Evolutionary conservation across 2,888 invertebrate species (phyloP).

Genomic region (Tromatobia lineatoria): DNA sequence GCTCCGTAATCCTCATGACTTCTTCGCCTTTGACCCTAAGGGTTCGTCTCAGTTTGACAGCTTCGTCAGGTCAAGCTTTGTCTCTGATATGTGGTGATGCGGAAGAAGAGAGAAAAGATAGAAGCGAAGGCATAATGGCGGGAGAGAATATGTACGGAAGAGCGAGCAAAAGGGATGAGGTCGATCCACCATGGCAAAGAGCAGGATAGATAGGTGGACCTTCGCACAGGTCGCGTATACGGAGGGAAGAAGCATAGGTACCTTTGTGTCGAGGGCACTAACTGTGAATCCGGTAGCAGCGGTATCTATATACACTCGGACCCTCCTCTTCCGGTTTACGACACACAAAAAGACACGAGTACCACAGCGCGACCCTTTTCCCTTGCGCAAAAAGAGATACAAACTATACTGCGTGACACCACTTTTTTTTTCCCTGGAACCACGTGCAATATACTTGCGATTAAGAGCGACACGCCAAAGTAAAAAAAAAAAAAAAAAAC

Average conservation of each 20-base stretch:
- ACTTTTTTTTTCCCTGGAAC: slow-evolving; percentile 42
- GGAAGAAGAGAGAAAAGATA: slow-evolving; percentile 53
- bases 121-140: slow-evolving; percentile 38
- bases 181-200: slow-evolving; percentile 29
- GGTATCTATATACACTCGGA: slow-evolving; percentile 32
- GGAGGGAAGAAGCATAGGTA: slow-evolving; percentile 57
- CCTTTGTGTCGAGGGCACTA: slow-evolving; percentile 78
- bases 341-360: slow-evolving; percentile 71
- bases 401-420: slow-evolving; percentile 7
- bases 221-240: slow-evolving; percentile 33
- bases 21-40: slow-evolving; percentile 35
- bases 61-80: slow-evolving; percentile 34
- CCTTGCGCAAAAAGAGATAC: slow-evolving; percentile 18
- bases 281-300: slow-evolving; percentile 80
- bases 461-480: neutral
- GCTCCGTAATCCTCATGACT: neutral
- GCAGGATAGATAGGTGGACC: slow-evolving; percentile 32
- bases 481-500: too few relatives aligned
- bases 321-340: slow-evolving; percentile 77
- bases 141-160: slow-evolving; percentile 48
- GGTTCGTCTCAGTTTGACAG: neutral
- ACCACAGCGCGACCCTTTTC: slow-evolving; percentile 54
- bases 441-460: slow-evolving; percentile 44
- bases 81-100: slow-evolving; percentile 31
- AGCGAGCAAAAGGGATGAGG: slow-evolving; percentile 57